Conservation (phyloP, 2,888 invertebrate genomes). For the Papilio elwesi region DNA sequence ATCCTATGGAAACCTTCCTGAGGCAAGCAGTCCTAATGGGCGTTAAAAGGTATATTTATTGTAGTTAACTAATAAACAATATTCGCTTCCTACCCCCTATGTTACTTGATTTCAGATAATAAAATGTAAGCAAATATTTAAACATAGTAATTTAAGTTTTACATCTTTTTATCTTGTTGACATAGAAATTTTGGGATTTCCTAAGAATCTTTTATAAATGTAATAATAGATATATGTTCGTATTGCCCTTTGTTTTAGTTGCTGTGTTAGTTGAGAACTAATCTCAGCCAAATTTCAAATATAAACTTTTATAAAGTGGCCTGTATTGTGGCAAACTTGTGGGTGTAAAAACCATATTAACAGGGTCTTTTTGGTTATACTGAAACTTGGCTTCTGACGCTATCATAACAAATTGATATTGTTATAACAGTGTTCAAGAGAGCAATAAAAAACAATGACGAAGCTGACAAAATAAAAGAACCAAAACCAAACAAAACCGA, state of each 20-base stretch:
- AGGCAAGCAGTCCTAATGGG: background rate
- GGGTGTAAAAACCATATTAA: slow-evolving; percentile 48
- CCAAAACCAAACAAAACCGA: slow-evolving; percentile 61
- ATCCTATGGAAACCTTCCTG: background rate
- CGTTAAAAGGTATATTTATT: background rate
- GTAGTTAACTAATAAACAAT: slow-evolving; percentile 3
- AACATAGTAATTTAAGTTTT: background rate
- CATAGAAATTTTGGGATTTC: slow-evolving; percentile 18
- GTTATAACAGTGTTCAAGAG: slow-evolving; percentile 52
- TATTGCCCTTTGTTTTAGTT: slow-evolving; percentile 12
- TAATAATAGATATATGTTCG: slow-evolving; percentile 1
- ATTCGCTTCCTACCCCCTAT: background rate
- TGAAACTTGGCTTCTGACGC: slow-evolving; percentile 67
- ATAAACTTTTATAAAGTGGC: slow-evolving; percentile 25
- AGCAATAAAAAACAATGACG: slow-evolving; percentile 52
- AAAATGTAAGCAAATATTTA: slow-evolving; percentile 7
- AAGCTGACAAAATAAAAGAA: too few relatives aligned
- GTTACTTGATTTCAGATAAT: slow-evolving; percentile 6
- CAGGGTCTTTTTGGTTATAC: slow-evolving; percentile 76
- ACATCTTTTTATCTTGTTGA: slow-evolving; percentile 16
- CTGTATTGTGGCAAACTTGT: slow-evolving; percentile 41
- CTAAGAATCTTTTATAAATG: slow-evolving; percentile 5
- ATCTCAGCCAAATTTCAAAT: slow-evolving; percentile 25
- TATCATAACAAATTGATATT: slow-evolving; percentile 52
- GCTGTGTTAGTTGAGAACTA: slow-evolving; percentile 18